Evolutionary conservation across 1,140 invertebrate genomes (phyloP), one percentile per base, ranked within the genome.

Genomic region (Dendroctonus ponderosae): DNA sequence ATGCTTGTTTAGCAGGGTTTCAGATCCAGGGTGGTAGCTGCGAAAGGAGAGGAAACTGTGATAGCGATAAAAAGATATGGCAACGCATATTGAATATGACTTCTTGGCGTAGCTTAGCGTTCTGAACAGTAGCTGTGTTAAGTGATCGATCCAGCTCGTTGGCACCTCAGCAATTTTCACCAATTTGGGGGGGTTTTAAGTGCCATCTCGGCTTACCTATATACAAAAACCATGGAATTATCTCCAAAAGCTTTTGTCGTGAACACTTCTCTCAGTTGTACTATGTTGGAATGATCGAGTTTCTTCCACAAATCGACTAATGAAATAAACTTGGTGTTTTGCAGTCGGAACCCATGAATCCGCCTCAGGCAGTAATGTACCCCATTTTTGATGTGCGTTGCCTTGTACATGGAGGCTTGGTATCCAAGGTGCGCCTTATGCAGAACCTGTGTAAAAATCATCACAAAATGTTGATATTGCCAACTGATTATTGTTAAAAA

Each of bases 211-310:
- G 26, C 26, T 26, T 48, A 65, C 62, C 65, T 95, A 80, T 97
- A 98, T 53, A 97, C 94, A 82, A 98, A 94, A 70, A 98, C 86
- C 81, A 98, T 88, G 56, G 96, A 97, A 83, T 93, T 91, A 85
- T 98, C 96, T 74, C 92, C 91, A 82, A 98, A 98, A 43, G 90
- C 90, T 82, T 96, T 96, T 42, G 96, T 97, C 8, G 93, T 94
- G 80, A 98, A 98, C 60, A 94, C 91, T 80, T 97, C 94, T 77
- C 91, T 85, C 44, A 98, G 82, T 70, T 92, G 88, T 48, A 97
- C 92, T 67, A 98, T 85, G 84, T 97, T 97, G 70, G 94, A 91
- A 82, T 97, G 95, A 71, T 89, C 87, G 15, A 98, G 81, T 79
- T 93, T 91, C 77, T 96, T 96, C 96, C 96, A 98, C 82, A 91